Percentiles rank a stretch among this genome's conserved stretches.
phyloP scores from a whole-genome alignment of 2,797 vertebrate species.

The Smutsia temminckii region DNA sequence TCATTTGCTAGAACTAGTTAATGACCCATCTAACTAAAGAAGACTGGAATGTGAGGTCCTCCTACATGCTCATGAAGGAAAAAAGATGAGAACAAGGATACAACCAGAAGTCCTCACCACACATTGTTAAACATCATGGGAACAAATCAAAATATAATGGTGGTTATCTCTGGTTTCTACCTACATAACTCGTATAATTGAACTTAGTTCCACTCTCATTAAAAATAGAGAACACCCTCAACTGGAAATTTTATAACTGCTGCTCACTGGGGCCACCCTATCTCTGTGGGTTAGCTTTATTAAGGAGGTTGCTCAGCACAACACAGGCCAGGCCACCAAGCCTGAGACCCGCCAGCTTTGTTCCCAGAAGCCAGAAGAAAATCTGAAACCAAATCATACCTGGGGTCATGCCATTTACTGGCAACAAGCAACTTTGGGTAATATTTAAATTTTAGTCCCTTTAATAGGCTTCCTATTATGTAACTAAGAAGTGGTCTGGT shows the following conservation, averaged over 20 bases:
- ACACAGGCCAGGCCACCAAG: neutral
- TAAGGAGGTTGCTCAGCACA: neutral
- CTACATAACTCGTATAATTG: neutral
- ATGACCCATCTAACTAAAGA: neutral
- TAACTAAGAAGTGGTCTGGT: neutral
- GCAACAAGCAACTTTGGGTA: neutral
- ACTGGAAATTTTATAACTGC: neutral
- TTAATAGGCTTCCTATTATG: neutral
- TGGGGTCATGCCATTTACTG: neutral
- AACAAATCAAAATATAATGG: neutral
- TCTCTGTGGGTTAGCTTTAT: neutral
- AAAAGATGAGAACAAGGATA: neutral
- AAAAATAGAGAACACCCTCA: neutral
- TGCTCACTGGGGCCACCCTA: neutral
- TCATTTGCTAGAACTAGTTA: neutral
- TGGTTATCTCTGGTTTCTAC: neutral
- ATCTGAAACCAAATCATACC: neutral
- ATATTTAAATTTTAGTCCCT: slow-evolving; percentile 46
- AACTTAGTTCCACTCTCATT: neutral
- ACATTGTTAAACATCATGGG: neutral
- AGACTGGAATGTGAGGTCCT: neutral
- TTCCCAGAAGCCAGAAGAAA: neutral
- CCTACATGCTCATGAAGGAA: neutral
- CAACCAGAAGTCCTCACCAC: neutral
- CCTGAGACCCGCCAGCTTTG: neutral